Evolutionary conservation across 2,888 invertebrate genomes (phyloP), one percentile per base, ranked within the genome.

Genomic region (Scelioninae gen. 2): DNA sequence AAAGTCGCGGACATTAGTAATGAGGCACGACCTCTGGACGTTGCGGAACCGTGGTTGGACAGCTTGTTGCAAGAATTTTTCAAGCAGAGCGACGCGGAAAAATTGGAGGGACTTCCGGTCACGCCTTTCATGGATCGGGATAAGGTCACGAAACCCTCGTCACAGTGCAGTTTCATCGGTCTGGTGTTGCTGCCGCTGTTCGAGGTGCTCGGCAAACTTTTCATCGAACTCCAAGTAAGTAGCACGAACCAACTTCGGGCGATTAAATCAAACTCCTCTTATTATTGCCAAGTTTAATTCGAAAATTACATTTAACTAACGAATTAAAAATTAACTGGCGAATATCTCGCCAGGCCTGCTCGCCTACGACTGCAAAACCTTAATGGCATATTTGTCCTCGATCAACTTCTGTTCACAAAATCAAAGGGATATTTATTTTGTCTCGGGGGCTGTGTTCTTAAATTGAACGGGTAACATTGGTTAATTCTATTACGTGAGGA

Each of bases 111-210:
- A 7, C 87, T 94, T 74, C 94, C 94, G 2, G 93, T 94, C 22
- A 94, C 94, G 19, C 94, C 94, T 0, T 94, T 94, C 84, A 94
- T 94, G 94, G 94, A 94, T 85, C 89, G 94, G 28, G 94, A 94
- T 77, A 94, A 94, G 87, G 93, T 94, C 60, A 93, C 93, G 70
- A 94, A 93, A 84, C 92, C 93, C 2, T 93, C 93, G 13, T 94
- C 94, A 0, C 94, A 94, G 85, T 93, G 93, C 82, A 93, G 93
- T 58, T 94, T 94, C 86, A 94, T 94, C 83, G 93, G 94, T 45
- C 89, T 93, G 81, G 94, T 94, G 41, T 88, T 94, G 46, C 87
- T 94, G 80, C 94, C 94, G 11, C 88, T 94, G 39, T 94, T 94
- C 84, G 93, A 94, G 85, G 91, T 92, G 5, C 88, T 94, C 13